Evolutionary conservation across 2,888 invertebrate species (phyloP).

Genomic region (Gerris lacustris): DNA sequence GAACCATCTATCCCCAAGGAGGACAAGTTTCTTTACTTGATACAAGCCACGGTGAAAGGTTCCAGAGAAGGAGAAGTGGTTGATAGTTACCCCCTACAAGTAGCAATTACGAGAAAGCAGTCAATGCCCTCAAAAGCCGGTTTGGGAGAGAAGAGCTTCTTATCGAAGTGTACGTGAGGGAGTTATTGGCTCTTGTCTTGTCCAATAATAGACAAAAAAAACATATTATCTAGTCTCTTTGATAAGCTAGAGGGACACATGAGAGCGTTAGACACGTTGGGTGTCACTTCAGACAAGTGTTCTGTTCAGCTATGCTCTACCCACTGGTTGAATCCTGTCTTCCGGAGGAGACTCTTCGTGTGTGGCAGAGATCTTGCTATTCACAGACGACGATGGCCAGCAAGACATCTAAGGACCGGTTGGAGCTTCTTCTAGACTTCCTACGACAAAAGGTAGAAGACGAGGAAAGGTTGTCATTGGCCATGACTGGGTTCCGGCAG

Average conservation of each 20-base stretch:
- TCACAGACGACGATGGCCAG: background rate
- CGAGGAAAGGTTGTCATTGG: too few species aligned
- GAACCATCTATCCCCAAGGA: constrained; percentile 22
- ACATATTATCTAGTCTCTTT: constrained; percentile 22
- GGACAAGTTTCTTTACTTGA: constrained; percentile 30
- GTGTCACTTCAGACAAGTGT: too few species aligned
- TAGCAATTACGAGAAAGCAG: constrained; percentile 30
- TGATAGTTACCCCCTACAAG: constrained; percentile 28
- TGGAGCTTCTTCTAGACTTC: too few species aligned
- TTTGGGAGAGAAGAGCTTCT: constrained; percentile 30
- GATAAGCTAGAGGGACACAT: constrained; percentile 32
- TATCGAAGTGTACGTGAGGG: constrained; percentile 30
- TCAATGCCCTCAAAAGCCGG: constrained; percentile 25
- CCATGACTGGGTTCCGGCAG: too few species aligned
- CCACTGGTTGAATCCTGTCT: background rate
- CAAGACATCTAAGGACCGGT: background rate
- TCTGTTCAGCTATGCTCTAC: background rate
- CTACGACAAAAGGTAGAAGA: too few species aligned
- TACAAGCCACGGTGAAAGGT: constrained; percentile 21
- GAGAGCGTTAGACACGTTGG: constrained; percentile 30
- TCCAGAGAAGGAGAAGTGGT: constrained; percentile 29
- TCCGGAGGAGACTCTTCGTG: background rate
- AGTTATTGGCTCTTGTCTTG: constrained; percentile 30
- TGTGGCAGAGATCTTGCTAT: background rate
- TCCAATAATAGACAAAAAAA: constrained; percentile 25